Evolutionary conservation across 2,888 invertebrate genomes (phyloP), one percentile per base, ranked within the genome.

Genomic region (Conops quadrifasciatus): DNA sequence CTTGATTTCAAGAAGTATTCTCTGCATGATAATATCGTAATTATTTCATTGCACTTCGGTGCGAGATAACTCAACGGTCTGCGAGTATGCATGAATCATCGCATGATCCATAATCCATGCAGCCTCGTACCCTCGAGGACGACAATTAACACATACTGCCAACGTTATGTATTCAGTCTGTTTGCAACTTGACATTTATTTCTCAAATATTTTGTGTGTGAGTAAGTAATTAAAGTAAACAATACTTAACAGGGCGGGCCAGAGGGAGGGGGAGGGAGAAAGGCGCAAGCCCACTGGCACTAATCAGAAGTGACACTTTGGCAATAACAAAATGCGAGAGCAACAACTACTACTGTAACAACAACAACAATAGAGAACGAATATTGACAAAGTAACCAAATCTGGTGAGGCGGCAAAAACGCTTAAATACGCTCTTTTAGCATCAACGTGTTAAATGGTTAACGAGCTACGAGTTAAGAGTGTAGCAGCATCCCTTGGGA

Each of bases 391-490:
- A 58, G 19, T 28, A 51, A 19, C n/a, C 43, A 58, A 58, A 58
- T 64, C 63, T 65, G 68, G 36, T 71, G 62, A 69, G 66, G 68
- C 73, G 66, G 56, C 62, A 64, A 66, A 73, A 70, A 26, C 65
- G 63, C 72, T 70, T 60, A 71, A 24, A 56, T 59, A 65, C 30
- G 19, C 71, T 36, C 9, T 67, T 73, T 77, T 77, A 76, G 75
- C 76, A 72, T 72, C 53, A 70, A 75, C 72, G 74, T 75, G 77
- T 75, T 76, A 77, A 77, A 77, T 74, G 76, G 51, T 76, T 76
- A 76, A 77, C 77, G 73, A 75, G 75, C 72, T 74, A 72, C 67
- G 36, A 36, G 36, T 36, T 36, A 36, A 36, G 36, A 36, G 36
- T 36, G 36, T 36, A 9, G 9, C 9, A 36, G 9, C 36, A 7